Evolutionary conservation across 2,888 invertebrate species (phyloP), one percentile per base, ranked within the genome.

Genomic region (Cantharis nigra): DNA sequence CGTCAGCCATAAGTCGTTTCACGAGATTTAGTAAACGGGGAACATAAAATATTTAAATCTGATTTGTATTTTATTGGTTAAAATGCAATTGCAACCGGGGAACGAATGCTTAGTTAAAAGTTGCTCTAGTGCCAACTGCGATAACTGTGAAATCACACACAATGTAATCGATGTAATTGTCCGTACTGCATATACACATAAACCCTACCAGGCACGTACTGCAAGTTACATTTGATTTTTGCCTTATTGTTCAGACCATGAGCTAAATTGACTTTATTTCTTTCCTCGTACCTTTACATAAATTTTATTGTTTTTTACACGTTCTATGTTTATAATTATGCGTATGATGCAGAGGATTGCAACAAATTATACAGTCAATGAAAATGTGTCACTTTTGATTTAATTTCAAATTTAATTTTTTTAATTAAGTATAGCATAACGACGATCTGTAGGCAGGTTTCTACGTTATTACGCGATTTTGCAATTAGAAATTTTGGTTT

Each of bases 141-240:
- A 82, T 83, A 83, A 83, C 83, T 83, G 83, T 84, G 84, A 85
- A 85, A 85, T 84, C 83, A 73, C 82, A 81, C 84, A 85, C 85
- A 84, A 81, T 85, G 85, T 85, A 83, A 83, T 83, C 79, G 82
- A 81, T 80, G 80, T 83, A 82, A 83, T 84, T 82, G 81, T 82
- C 78, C 79, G 80, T 78, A 80, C 77, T 74, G 79, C 72, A 72
- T 76, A 78, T 79, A 83, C 80, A 80, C 80, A 82, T 80, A 75
- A 67, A 75, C 75, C 49, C 69, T 75, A 75, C 78, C 71, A 71
- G 80, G 83, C 83, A 84, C 84, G 84, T 84, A 83, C 80, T 80
- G 80, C 79, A 74, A 80, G 81, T 83, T 81, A 82, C 78, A 75
- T 78, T 76, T 71, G 64, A 75, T 67, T 67, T 67, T 67, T 70